Base-by-base conservation (phyloP, 1,140 invertebrate species). In the Linepithema humile region DNA sequence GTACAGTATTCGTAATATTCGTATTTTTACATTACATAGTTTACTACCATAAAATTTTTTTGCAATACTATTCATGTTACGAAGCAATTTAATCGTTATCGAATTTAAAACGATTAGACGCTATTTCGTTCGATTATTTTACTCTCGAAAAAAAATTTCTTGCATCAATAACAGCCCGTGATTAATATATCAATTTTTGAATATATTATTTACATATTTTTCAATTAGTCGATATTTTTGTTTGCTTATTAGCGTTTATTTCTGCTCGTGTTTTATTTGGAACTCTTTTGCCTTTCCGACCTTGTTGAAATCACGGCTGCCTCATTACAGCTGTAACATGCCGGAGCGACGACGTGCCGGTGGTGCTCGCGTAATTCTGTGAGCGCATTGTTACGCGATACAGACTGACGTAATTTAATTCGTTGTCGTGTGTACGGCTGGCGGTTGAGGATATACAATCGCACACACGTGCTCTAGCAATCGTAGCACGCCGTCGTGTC, bases 381-480 rank as follows among this genome's bases (percentile, higher is more conserved):
- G 65, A 86, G 88, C 87, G 77, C 88, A 87, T 89, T 89, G 88
- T 89, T 89, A 89, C 82, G 73, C 82, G 88, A 89, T 89, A 89
- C 84, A 89, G 85, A 87, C 88, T 85, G 83, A 78, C 85, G 86
- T 89, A 89, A 89, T 89, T 89, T 89, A 89, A 89, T 89, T 89
- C 72, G 78, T 69, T 43, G 87, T 73, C 65, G 80, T 85, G 67
- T 85, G 72, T 53, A 64, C 64, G 86, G 38, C 12, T 60, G 64
- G 48, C 57, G 48, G 38, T 83, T 15, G 43, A 72, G 60, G 57
- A 84, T 65, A 86, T 82, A 84, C 82, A 89, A 89, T 86, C 82
- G 88, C 86, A 80, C 85, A 86, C 88, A 83, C 85, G 88, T 89
- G 88, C 84, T 57, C 78, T 69, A 65, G 84, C 87, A 86, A 89